Evolutionary conservation across 2,888 invertebrate species (phyloP).

Genomic region (Ptycholaimellus sp.): DNA sequence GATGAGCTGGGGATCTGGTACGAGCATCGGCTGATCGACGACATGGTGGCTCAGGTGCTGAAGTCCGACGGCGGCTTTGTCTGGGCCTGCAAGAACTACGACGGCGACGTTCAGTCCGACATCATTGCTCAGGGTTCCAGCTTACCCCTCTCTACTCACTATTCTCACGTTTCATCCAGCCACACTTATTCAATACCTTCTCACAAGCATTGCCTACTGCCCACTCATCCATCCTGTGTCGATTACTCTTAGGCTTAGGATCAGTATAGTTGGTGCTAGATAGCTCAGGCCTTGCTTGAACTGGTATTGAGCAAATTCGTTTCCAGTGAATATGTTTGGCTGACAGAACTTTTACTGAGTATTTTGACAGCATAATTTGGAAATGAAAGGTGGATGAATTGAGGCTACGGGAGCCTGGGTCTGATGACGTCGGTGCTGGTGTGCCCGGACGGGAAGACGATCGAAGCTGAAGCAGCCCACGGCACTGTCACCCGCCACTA

Average conservation of each 20-base stretch:
- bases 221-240: background rate
- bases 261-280: background rate
- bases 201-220: background rate
- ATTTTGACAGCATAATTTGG: no score
- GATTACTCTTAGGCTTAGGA: background rate
- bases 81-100: slow-evolving; percentile 74
- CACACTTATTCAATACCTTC: background rate
- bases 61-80: slow-evolving; percentile 64
- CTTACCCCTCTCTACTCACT: no score
- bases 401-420: slow-evolving; percentile 49
- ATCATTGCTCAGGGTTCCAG: slow-evolving; percentile 46
- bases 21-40: slow-evolving; percentile 63
- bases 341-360: no score
- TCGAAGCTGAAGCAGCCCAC: slow-evolving; percentile 38
- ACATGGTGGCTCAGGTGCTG: slow-evolving; percentile 61
- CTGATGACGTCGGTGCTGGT: slow-evolving; percentile 41
- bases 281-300: background rate
- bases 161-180: background rate
- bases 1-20: slow-evolving; percentile 58
- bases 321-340: no score
- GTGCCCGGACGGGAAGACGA: slow-evolving; percentile 37
- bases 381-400: slow-evolving; percentile 2
- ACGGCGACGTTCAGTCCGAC: slow-evolving; percentile 66
- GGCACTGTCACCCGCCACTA: slow-evolving; percentile 37
- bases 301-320: no score